These are phyloP conservation scores for Caenorhabditis sp. DNA, from an alignment of 2,888 invertebrate genomes.

Conservation along the genomic window DNA sequence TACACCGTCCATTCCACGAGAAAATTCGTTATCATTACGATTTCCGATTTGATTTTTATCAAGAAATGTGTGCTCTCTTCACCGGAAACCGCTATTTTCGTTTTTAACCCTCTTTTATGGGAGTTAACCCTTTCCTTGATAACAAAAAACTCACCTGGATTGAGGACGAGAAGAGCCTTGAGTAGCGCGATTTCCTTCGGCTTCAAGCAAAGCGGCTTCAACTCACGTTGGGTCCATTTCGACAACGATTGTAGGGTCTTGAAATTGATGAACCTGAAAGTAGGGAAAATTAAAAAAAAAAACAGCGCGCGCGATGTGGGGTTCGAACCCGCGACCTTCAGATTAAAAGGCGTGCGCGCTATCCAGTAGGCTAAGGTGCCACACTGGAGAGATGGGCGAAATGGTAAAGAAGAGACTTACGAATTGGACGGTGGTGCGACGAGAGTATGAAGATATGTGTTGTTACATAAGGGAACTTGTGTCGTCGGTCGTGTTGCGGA, in stretches of 20 bases:
- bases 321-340: no score
- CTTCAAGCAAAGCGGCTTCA: conserved; percentile 51
- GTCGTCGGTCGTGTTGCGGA: conserved; percentile 12
- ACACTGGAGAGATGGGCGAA: no score
- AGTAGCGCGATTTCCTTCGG: conserved; percentile 59
- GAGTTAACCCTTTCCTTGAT: background rate
- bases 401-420: conserved; percentile 14
- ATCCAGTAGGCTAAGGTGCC: no score
- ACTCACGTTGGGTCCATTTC: conserved; percentile 51
- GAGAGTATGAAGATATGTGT: conserved; percentile 39
- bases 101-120: background rate
- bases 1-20: background rate
- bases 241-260: conserved; percentile 54
- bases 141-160: conserved; percentile 36
- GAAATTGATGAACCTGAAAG: conserved; percentile 58
- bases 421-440: conserved; percentile 43
- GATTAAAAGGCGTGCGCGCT: no score
- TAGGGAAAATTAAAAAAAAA: no score
- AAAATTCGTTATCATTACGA: background rate
- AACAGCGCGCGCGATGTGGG: no score
- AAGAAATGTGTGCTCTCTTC: background rate
- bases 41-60: background rate
- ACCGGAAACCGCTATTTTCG: background rate
- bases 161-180: conserved; percentile 57
- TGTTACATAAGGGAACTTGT: conserved; percentile 43